A percentile compares a stretch with the other conserved stretches of the same genome.
phyloP scores from a whole-genome alignment of 2,888 invertebrate species.

The Scaptomyza cyrtandrae region DNA sequence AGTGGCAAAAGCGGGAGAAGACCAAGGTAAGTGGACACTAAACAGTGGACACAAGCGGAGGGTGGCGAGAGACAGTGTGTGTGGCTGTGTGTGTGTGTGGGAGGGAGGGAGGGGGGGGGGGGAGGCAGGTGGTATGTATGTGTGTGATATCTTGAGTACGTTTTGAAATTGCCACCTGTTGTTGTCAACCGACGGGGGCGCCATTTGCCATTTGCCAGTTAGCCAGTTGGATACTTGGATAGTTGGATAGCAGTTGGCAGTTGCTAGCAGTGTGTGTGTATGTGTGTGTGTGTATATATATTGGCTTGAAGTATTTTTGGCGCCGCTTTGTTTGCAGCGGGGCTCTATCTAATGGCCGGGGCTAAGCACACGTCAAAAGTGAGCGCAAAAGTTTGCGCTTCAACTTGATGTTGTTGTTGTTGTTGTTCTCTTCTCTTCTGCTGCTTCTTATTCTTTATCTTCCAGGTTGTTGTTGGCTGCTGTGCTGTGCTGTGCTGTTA shows the following conservation, averaged over 20 bases:
- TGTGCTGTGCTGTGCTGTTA: conserved; percentile 29
- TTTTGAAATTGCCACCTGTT: conserved; percentile 65
- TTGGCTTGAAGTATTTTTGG: conserved; percentile 46
- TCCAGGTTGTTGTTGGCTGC: conserved; percentile 13
- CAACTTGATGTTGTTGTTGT: conserved; percentile 38
- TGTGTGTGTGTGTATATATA: conserved; percentile 14
- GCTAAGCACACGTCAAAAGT: conserved; percentile 75
- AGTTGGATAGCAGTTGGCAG: background rate
- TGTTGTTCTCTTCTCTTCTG: conserved; percentile 6
- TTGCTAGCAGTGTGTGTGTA: background rate
- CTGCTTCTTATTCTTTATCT: background rate
- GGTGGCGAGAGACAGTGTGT: background rate
- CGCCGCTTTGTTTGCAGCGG: conserved; percentile 57
- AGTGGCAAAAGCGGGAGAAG: conserved; percentile 6
- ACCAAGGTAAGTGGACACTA: conserved; percentile 41
- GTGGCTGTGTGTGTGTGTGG: too few relatives aligned
- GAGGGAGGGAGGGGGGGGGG: background rate
- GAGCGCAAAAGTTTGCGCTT: conserved; percentile 71
- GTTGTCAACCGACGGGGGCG: conserved; percentile 39
- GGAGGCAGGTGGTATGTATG: background rate
- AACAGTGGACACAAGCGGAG: background rate
- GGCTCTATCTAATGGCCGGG: conserved; percentile 51
- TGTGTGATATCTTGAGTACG: conserved; percentile 38
- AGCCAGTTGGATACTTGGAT: background rate
- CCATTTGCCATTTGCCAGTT: background rate